Evolutionary conservation across 2,113 vertebrate species (phyloP).

Genomic region (Brienomyrus brachyistius): DNA sequence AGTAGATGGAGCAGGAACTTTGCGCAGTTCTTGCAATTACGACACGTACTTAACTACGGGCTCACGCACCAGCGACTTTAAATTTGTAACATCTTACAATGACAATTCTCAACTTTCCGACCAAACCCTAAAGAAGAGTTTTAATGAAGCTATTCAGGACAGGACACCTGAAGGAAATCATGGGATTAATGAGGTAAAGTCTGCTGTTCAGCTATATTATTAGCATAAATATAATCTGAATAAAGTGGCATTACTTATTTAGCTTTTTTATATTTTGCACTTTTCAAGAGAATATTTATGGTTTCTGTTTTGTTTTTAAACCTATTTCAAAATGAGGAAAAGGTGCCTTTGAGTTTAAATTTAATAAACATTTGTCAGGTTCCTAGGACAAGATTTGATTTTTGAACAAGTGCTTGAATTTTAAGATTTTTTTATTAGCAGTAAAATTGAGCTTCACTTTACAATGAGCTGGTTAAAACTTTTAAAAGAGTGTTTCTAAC

Average conservation of each 20-base stretch:
- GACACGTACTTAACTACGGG: neutral
- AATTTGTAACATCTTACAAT: slow-evolving; percentile 47
- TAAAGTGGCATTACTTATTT: neutral
- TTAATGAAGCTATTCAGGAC: slow-evolving; percentile 30
- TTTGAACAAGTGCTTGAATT: too few species aligned
- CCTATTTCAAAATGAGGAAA: neutral
- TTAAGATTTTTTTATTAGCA: neutral
- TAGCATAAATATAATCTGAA: neutral
- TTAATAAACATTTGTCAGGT: neutral
- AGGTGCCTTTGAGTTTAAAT: neutral
- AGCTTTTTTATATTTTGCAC: neutral
- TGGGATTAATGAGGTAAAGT: neutral
- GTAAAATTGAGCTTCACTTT: neutral
- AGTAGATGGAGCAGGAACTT: neutral
- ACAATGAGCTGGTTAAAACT: neutral
- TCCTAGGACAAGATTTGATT: too few species aligned
- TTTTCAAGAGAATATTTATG: neutral
- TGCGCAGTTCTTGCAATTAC: neutral
- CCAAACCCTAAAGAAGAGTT: slow-evolving; percentile 29
- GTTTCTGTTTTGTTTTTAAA: neutral
- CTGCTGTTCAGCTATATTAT: neutral
- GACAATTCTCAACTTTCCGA: slow-evolving; percentile 42
- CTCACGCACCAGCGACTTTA: slow-evolving; percentile 40
- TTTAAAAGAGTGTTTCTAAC: neutral
- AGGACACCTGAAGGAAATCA: neutral